Percentiles rank a stretch among this genome's conserved stretches.
These are phyloP conservation scores for Danio albolineatus DNA, from an alignment of 2,797 vertebrate genomes.

Conservation along the genomic window DNA sequence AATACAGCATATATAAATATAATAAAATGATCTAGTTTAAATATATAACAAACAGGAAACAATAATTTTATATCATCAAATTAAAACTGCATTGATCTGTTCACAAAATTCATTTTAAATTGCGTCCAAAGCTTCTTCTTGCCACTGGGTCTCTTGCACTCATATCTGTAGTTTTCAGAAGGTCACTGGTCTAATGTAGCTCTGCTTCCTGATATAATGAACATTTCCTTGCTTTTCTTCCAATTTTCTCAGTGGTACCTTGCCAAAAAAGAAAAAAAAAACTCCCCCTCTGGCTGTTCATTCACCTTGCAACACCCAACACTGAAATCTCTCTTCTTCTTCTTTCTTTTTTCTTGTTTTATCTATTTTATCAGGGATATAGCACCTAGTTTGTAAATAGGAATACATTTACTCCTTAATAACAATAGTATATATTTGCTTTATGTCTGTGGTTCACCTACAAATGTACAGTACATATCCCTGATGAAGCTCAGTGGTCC, in stretches of 20 bases:
- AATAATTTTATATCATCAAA: background rate
- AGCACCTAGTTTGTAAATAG: background rate
- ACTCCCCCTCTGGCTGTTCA: conserved; percentile 6
- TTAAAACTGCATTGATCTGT: background rate
- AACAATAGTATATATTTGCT: background rate
- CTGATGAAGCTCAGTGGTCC: too few relatives aligned
- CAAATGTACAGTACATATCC: background rate
- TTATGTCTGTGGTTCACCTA: background rate
- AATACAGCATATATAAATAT: too few relatives aligned
- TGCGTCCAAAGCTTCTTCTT: background rate
- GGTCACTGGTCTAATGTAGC: background rate
- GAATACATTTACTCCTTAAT: background rate
- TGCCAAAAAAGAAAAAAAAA: background rate
- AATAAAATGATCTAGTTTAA: too few relatives aligned
- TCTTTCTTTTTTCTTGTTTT: background rate
- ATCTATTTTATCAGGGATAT: background rate
- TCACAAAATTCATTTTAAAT: background rate
- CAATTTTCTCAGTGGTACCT: conserved; percentile 2
- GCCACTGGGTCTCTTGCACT: background rate
- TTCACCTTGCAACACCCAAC: background rate
- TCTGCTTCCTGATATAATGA: conserved; percentile 14
- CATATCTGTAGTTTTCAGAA: background rate
- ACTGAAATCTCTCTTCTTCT: background rate
- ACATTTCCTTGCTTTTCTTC: conserved; percentile 11
- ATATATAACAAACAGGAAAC: too few relatives aligned